A percentile compares a stretch with the other conserved stretches of the same genome.
Conservation (phyloP, 1,140 invertebrate species). For the Gyrodactylus salaris region DNA sequence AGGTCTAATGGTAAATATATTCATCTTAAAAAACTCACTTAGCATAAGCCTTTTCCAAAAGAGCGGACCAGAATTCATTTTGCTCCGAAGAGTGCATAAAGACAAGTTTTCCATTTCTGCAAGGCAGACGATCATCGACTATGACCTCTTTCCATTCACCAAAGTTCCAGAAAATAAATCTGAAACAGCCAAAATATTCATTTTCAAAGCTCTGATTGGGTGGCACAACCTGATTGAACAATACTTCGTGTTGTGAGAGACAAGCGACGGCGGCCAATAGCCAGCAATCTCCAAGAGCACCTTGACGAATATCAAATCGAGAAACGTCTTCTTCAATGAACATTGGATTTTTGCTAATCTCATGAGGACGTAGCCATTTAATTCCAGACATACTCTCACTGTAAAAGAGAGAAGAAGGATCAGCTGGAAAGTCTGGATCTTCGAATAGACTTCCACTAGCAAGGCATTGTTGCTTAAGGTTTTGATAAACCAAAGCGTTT, state of each 20-base stretch:
- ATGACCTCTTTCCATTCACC: slow-evolving; percentile 35
- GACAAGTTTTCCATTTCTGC: slow-evolving; percentile 29
- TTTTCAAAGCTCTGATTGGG: slow-evolving; percentile 31
- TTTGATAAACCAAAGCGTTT: neutral
- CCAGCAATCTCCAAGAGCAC: slow-evolving; percentile 31
- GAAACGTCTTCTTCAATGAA: slow-evolving; percentile 11
- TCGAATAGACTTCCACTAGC: slow-evolving; percentile 29
- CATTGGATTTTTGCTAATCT: slow-evolving; percentile 13
- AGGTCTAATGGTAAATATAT: slow-evolving; percentile 45
- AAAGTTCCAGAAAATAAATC: slow-evolving; percentile 36
- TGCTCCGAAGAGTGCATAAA: slow-evolving; percentile 31
- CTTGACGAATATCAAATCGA: slow-evolving; percentile 27
- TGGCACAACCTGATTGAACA: slow-evolving; percentile 30
- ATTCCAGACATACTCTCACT: slow-evolving; percentile 19
- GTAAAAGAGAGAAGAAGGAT: slow-evolving; percentile 25
- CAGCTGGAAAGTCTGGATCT: slow-evolving; percentile 31
- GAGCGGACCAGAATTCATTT: slow-evolving; percentile 35
- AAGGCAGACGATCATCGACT: slow-evolving; percentile 35
- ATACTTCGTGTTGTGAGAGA: slow-evolving; percentile 28
- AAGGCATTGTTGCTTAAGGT: slow-evolving; percentile 13
- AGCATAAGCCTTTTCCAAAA: slow-evolving; percentile 41
- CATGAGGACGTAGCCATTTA: slow-evolving; percentile 23
- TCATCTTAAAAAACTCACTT: slow-evolving; percentile 29
- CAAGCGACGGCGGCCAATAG: slow-evolving; percentile 33
- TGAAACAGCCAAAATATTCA: slow-evolving; percentile 14